Base-by-base conservation (phyloP, 2,113 vertebrate genomes). In the Dipodomys spectabilis region DNA sequence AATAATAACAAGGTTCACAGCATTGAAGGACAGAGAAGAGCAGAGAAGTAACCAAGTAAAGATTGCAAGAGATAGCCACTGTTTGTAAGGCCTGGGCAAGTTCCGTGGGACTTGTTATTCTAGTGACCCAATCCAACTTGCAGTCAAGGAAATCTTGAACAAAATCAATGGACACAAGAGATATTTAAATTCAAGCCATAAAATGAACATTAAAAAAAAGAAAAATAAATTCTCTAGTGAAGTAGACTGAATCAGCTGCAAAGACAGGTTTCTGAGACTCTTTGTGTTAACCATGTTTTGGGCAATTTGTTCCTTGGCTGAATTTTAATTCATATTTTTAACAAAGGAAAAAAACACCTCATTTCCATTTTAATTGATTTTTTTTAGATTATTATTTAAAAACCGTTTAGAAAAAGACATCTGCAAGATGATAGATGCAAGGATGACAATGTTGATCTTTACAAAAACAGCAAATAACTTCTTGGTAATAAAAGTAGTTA, bases 381-480 rank as follows among this genome's bases (percentile, higher is more conserved):
- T 57, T 39, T 13, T 57, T 57, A 57, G 82, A 86, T 83, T 67
- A 68, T 81, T 49, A 32, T 57, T 74, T 82, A 88, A 92, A 92
- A 44, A 4, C 12, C 53, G 2, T 57, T 57, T 57, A 57, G 53
- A 57, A 57, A 57, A 57, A 57, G 16, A 57, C 53, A 57, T 57
- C 53, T 16, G 22, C 57, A 53, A 73, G 15, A 79, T 32, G 39
- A 39, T 5, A 5, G 44, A 44, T 12, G 5, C 25, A 11, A 64
- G 78, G 27, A 19, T 72, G 20, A 10, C 57, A 64, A 39, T 49
- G 27, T 27, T 78, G 8, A 30, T 72, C 62, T n/a, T 27, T 30
- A 60, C 25, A 69, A 69, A 28, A 88, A 49, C 72, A 45, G 60
- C 10, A 74, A 62, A n/a, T 13, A 64, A 71, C 20, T 22, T 12